These are phyloP conservation scores for Anthoscopus minutus DNA, from an alignment of 2,113 vertebrate genomes.

Conservation along the genomic window DNA sequence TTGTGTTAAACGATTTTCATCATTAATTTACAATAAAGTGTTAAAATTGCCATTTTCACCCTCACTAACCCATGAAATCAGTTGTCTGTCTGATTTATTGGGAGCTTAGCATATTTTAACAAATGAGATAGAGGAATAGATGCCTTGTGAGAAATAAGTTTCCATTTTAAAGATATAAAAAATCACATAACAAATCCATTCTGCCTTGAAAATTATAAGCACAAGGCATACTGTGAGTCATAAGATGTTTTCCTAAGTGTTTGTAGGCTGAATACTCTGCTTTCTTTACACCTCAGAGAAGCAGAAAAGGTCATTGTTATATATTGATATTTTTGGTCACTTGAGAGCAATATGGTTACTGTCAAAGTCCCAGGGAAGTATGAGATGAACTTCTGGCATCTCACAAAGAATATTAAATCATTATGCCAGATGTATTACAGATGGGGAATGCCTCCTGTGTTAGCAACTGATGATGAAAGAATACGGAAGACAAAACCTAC, in stretches of 20 bases:
- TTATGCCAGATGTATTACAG: not conserved
- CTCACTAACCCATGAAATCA: conserved; percentile 59
- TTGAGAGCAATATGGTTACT: not conserved
- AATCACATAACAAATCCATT: not conserved
- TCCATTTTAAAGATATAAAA: not conserved
- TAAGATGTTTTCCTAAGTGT: not conserved
- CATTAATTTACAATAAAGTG: conserved; percentile 48
- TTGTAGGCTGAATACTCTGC: not conserved
- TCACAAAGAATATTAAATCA: not conserved
- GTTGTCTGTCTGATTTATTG: conserved; percentile 32
- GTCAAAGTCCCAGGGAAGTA: not conserved
- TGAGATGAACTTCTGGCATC: not conserved
- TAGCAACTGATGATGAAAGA: not conserved
- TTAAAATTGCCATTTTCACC: conserved; percentile 59
- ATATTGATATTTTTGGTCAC: not conserved
- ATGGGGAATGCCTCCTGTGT: not conserved
- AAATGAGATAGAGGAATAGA: not conserved
- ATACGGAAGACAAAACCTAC: not conserved
- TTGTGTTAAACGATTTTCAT: conserved; percentile 43
- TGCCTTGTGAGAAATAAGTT: conserved; percentile 2
- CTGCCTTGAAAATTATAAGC: not conserved
- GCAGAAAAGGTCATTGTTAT: conserved; percentile 15
- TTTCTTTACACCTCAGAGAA: not conserved
- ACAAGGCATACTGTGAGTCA: not conserved
- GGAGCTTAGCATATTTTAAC: not conserved